Percentiles rank a stretch among this genome's conserved stretches.
Conservation (phyloP, 2,888 invertebrate genomes). For the Tanaodytes sp. region DNA sequence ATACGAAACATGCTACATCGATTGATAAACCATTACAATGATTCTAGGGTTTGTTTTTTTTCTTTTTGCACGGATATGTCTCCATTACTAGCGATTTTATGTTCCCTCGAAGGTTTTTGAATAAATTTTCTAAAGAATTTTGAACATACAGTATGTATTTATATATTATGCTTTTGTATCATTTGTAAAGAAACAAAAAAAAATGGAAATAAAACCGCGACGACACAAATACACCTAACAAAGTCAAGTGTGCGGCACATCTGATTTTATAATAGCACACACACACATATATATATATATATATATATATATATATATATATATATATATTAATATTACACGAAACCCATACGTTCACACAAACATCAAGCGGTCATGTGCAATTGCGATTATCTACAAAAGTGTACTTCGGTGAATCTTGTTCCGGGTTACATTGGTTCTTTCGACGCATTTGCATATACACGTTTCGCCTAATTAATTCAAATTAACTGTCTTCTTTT, state of each 20-base stretch:
- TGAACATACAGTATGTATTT: no score
- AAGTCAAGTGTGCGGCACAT: constrained; percentile 32
- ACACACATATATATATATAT: constrained; percentile 1
- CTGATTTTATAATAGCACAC: constrained; percentile 21
- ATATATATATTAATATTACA: constrained; percentile 49
- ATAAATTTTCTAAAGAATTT: no score
- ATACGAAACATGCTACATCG: constrained; percentile 27
- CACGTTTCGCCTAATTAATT: constrained; percentile 36
- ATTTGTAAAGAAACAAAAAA: no score
- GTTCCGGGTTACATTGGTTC: constrained; percentile 11
- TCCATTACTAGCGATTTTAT: no score
- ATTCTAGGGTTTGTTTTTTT: no score
- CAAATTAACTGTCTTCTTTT: constrained; percentile 29
- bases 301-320: not conserved
- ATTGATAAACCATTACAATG: constrained; percentile 8
- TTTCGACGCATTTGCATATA: constrained; percentile 19
- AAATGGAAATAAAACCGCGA: constrained; percentile 26
- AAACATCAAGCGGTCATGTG: constrained; percentile 50
- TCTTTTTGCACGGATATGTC: no score
- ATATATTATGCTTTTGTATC: no score
- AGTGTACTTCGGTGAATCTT: constrained; percentile 18
- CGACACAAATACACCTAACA: constrained; percentile 51
- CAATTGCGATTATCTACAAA: constrained; percentile 51
- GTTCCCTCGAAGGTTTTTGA: no score
- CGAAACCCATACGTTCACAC: constrained; percentile 52